Conservation (phyloP, 2,113 vertebrate species). For the Halichoerus grypus region DNA sequence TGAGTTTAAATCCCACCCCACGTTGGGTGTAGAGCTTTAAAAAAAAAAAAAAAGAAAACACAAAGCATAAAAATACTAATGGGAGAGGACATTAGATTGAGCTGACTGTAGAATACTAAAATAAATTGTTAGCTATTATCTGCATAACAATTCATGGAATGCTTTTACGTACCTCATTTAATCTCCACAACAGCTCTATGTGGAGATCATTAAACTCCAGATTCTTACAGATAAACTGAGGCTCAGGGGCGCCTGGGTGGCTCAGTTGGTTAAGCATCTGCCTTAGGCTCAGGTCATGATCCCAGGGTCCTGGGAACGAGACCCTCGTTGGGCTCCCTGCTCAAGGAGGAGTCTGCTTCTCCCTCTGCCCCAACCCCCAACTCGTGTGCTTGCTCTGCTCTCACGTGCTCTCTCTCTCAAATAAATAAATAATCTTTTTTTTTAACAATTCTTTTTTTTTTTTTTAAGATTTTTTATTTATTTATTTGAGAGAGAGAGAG, state of each 20-base stretch:
- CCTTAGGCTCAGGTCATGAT: not conserved
- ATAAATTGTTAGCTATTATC: not conserved
- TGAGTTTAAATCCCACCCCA: not conserved
- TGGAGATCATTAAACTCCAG: conserved; percentile 12
- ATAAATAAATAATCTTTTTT: too few relatives aligned
- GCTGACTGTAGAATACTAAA: not conserved
- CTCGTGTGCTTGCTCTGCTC: not conserved
- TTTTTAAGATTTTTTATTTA: too few relatives aligned
- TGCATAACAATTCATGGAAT: not conserved
- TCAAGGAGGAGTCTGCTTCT: not conserved
- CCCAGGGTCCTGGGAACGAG: not conserved
- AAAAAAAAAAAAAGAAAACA: not conserved
- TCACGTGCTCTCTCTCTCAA: not conserved
- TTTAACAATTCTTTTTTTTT: too few relatives aligned
- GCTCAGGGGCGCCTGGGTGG: not conserved
- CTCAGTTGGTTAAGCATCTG: not conserved
- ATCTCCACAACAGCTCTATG: not conserved
- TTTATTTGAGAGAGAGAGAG: too few relatives aligned
- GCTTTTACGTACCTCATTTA: not conserved
- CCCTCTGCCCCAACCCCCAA: not conserved
- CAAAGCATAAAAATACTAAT: conserved; percentile 30
- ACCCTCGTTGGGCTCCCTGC: not conserved
- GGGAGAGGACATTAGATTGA: not conserved
- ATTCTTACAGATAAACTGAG: conserved; percentile 24
- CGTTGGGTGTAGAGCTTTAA: not conserved